Evolutionary conservation across 2,888 invertebrate genomes (phyloP).

Genomic region (Scelioninae gen. 1): DNA sequence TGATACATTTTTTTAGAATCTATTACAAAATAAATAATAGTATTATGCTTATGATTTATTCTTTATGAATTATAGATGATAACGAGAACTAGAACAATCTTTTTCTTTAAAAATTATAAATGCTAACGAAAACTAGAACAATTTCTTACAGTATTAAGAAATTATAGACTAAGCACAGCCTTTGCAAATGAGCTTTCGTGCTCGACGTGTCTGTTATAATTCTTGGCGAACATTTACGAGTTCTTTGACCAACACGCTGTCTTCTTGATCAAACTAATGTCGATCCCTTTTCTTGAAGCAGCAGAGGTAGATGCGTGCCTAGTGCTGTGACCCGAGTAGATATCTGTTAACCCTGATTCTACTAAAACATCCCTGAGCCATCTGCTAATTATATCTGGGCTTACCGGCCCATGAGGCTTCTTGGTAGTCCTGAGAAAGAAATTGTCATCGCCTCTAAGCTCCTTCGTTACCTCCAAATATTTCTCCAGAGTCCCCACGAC

Average conservation of each 20-base stretch:
- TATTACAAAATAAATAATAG: no score
- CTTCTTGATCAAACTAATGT: neutral
- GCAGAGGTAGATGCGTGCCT: neutral
- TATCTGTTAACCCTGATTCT: neutral
- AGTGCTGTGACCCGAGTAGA: neutral
- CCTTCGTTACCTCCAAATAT: neutral
- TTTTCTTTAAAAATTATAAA: no score
- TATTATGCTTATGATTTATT: no score
- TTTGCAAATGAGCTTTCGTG: no score
- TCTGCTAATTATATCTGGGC: neutral
- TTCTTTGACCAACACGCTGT: neutral
- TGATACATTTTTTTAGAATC: no score
- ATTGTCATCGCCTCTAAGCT: neutral
- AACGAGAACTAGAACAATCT: no score
- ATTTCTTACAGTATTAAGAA: no score
- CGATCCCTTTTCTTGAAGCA: neutral
- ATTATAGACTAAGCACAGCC: no score
- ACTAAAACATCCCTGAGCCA: neutral
- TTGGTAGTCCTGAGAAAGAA: neutral
- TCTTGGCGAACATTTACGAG: neutral
- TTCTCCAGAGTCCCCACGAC: neutral
- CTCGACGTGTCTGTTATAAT: neutral
- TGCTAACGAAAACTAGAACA: no score
- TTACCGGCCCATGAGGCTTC: neutral
- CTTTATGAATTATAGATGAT: no score